A percentile compares a stretch with the other conserved stretches of the same genome.
Conservation (phyloP, 2,797 vertebrate genomes). For the Fratercula arctica region DNA sequence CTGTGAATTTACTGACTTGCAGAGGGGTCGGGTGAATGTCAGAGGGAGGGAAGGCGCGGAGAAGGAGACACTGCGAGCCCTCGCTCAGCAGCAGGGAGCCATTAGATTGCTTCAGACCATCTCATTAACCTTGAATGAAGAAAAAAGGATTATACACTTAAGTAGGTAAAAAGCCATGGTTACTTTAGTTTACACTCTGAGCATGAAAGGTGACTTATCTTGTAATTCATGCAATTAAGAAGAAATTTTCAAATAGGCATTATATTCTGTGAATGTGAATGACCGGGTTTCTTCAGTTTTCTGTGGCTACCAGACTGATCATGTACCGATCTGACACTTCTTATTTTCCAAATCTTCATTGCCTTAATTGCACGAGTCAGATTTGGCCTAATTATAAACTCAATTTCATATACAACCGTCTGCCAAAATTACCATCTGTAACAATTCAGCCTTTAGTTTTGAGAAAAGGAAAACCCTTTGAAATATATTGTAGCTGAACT, state of each 20-base stretch:
- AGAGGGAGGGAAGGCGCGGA: not conserved
- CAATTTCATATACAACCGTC: conserved; percentile 32
- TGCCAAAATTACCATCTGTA: conserved; percentile 62
- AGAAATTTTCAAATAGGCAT: not conserved
- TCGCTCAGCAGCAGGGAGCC: not conserved
- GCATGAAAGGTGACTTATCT: not conserved
- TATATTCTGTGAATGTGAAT: not conserved
- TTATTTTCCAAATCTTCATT: conserved; percentile 43
- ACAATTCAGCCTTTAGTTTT: conserved; percentile 25
- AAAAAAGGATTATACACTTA: conserved; percentile 25
- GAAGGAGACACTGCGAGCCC: not conserved
- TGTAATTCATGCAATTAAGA: not conserved
- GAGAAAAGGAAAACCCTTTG: conserved; percentile 27
- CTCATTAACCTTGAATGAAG: not conserved
- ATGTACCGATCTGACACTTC: not conserved
- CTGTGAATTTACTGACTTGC: conserved; percentile 34
- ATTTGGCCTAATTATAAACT: conserved; percentile 63
- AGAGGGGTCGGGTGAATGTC: conserved; percentile 5
- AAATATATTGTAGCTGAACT: conserved; percentile 22
- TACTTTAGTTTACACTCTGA: not conserved
- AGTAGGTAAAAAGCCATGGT: not conserved
- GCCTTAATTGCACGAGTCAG: conserved; percentile 47
- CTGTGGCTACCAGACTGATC: not conserved
- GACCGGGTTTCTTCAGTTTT: not conserved
- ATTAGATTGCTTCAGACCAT: conserved; percentile 15